Base-by-base conservation (phyloP, 1,140 invertebrate genomes). In the Grapholita molesta region DNA sequence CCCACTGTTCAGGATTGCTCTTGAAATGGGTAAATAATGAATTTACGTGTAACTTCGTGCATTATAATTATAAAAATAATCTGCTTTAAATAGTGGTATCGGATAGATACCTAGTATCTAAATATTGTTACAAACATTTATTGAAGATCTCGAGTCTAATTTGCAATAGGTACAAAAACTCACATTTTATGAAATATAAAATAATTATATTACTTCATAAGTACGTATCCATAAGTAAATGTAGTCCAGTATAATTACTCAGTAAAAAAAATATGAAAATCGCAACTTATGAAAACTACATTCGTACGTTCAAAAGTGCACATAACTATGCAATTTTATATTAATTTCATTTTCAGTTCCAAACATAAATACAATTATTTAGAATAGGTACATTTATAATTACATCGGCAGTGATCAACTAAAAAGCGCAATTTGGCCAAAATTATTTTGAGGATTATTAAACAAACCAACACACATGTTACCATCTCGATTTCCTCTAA, bases 261-360 rank as follows among this genome's bases (percentile, higher is more conserved):
- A n/a, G 2, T 61, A n/a, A 61, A 61, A 61, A 61, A 61, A 61
- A 30, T 32, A 61, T 61, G 55, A 61, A 61, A 61, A 61, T 61
- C 25, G 55, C 55, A 61, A 61, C 25, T n/a, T 61, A 61, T n/a
- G 55, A 61, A 61, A 61, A 32, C 55, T 61, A 61, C 55, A 23
- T 28, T 28, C 42, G 42, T 48, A 48, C 18, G 15, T 48, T 48
- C 0, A 48, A 48, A 48, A 48, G 42, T 48, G n/a, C n/a, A 21
- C 6, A 48, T 21, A 48, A 8, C 18, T n/a, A 5, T 12, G 12
- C 35, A 38, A 38, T 4, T 30, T 30, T 7, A 7, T 30, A 30
- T 7, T 7, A 7, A 30, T 4, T 30, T 30, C 28, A 30, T 4
- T 42, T 7, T 15, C 18, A 48, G n/a, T 48, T 18, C 7, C 18